Base-by-base conservation (phyloP, 2,797 vertebrate genomes). In the Euthynnus affinis region DNA sequence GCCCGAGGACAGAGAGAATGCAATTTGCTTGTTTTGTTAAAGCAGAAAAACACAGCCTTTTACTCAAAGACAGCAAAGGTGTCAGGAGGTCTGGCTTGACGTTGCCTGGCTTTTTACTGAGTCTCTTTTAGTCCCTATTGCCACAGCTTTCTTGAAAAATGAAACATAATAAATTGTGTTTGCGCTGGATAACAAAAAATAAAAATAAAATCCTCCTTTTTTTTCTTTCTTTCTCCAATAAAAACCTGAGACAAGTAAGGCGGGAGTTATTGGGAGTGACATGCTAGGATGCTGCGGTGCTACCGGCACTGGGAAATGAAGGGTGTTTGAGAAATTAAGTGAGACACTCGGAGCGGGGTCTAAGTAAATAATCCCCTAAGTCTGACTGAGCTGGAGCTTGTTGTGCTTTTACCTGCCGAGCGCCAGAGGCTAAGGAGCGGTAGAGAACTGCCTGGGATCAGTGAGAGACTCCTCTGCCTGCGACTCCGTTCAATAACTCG, bases 281-380 rank as follows among this genome's bases (percentile, higher is more conserved):
- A 37, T 60, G 68, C 37, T 4, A 42, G 77, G 75, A 75, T 29
- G 53, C 56, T n/a, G 62, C 57, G 4, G 53, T 20, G 62, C 76
- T 77, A 56, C 48, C 0, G 49, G 71, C 63, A 1, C 74, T 25
- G 27, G 59, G 63, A 82, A 79, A 87, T 59, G 83, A 91, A 77
- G 76, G 63, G 57, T 77, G 65, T 71, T 80, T 80, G 81, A 92
- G 77, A 87, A 88, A 92, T 91, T 44, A 91, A 88, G 87, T 90
- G 85, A 87, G 89, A 81, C 80, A 89, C 77, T 86, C 76, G 56
- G 85, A 91, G 84, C 76, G 14, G 82, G 63, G 59, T 80, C 72
- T 81, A 81, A 90, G 88, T 83, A 92, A 93, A 93, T 92, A 93
- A 91, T 90, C 83, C 80, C 78, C 53, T 49, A 59, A 83, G 75